Conservation (phyloP, 1,140 invertebrate species). For the Pseudomyrmex concolor region DNA sequence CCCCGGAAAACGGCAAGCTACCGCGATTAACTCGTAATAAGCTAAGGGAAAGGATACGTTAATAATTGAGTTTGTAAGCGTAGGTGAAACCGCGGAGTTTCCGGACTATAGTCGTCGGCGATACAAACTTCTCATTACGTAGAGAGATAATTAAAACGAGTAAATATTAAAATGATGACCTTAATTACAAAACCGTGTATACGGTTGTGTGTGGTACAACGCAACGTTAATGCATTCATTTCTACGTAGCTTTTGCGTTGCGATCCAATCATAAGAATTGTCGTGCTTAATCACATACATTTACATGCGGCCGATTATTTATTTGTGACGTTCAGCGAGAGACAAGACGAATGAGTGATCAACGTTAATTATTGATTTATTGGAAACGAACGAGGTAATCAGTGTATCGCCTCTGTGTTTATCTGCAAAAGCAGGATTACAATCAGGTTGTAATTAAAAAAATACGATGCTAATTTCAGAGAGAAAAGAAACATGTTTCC, state of each 20-base stretch:
- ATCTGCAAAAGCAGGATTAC: background rate
- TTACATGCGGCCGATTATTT: conserved; percentile 50
- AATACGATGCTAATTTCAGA: background rate
- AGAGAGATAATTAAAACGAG: conserved; percentile 43
- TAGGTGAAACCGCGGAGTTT: conserved; percentile 7
- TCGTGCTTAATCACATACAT: conserved; percentile 45
- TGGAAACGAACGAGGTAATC: background rate
- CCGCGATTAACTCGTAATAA: conserved; percentile 53
- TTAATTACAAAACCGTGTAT: conserved; percentile 34
- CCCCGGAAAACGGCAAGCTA: conserved; percentile 43
- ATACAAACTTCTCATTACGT: conserved; percentile 49
- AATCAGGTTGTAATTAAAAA: background rate
- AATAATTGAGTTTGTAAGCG: conserved; percentile 50
- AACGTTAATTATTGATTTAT: conserved; percentile 49
- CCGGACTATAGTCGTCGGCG: conserved; percentile 38
- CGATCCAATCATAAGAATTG: conserved; percentile 55
- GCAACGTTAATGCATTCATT: background rate
- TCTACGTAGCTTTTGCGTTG: background rate
- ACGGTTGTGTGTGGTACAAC: conserved; percentile 21
- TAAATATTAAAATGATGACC: conserved; percentile 53
- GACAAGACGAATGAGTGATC: conserved; percentile 6
- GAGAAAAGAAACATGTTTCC: background rate
- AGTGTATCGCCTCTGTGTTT: background rate
- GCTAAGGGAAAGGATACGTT: conserved; percentile 48
- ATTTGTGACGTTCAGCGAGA: conserved; percentile 32